A percentile compares a stretch with the other conserved stretches of the same genome.
phyloP scores from a whole-genome alignment of 2,888 invertebrate species.

The Gortyna flavago region DNA sequence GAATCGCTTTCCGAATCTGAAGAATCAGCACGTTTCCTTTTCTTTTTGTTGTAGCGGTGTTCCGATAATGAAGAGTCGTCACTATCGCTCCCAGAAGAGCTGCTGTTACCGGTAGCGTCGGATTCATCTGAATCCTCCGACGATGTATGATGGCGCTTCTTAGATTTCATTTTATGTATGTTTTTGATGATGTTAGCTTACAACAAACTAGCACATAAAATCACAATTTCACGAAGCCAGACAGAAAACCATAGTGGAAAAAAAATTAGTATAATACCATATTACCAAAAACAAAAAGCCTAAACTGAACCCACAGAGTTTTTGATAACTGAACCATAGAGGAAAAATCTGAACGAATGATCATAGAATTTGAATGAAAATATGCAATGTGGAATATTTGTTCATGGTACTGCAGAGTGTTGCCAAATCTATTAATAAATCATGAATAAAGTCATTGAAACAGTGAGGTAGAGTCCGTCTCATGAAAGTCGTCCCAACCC shows the following conservation, averaged over 20 bases:
- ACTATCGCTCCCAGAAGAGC: constrained; percentile 85
- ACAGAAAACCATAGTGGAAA: too few relatives aligned
- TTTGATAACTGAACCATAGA: too few relatives aligned
- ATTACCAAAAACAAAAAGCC: constrained; percentile 18
- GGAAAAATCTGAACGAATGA: neutral
- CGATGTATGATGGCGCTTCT: constrained; percentile 84
- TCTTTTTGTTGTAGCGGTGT: constrained; percentile 85
- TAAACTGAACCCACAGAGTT: too few relatives aligned
- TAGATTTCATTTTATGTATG: constrained; percentile 80
- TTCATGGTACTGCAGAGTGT: neutral
- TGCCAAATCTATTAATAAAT: neutral
- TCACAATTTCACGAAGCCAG: constrained; percentile 3
- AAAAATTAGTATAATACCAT: too few relatives aligned
- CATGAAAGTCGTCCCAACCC: too few relatives aligned
- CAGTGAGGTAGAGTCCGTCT: neutral
- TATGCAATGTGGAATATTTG: neutral
- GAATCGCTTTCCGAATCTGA: constrained; percentile 85
- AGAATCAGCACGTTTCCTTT: constrained; percentile 85
- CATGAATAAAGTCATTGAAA: neutral
- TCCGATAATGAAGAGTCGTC: constrained; percentile 83
- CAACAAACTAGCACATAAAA: constrained; percentile 14
- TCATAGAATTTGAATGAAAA: neutral
- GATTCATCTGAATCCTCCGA: constrained; percentile 86
- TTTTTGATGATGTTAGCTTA: neutral
- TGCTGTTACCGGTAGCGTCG: constrained; percentile 80